Percentiles rank a stretch among this genome's conserved stretches.
Evolutionary conservation across 2,888 invertebrate species (phyloP).

Genomic region (Ischnura elegans): DNA sequence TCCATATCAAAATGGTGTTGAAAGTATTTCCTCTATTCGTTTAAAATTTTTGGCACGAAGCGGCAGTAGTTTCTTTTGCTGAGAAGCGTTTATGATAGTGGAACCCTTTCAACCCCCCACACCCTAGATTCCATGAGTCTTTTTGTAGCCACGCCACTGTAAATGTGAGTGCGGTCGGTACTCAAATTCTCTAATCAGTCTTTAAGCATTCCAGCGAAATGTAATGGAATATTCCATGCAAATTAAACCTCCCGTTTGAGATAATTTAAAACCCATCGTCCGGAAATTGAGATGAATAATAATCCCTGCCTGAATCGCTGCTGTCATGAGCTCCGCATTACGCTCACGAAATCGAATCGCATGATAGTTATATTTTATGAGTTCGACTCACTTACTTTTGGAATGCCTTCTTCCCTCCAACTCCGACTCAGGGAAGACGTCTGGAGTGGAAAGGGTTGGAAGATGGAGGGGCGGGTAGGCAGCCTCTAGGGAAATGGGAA

Average conservation of each 20-base stretch:
- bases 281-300: not conserved
- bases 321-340: not conserved
- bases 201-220: not conserved
- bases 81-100: too few species aligned
- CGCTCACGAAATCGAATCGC: not conserved
- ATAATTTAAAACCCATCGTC: not conserved
- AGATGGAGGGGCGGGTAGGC: too few species aligned
- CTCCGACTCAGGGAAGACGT: not conserved
- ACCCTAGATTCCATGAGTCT: too few species aligned
- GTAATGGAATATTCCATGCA: not conserved
- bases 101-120: too few species aligned
- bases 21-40: too few species aligned
- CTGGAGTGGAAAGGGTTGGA: not conserved
- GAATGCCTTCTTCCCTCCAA: not conserved
- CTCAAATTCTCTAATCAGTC: too few species aligned
- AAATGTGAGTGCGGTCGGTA: too few species aligned
- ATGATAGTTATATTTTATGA: slow-evolving; percentile 11
- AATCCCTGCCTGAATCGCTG: not conserved
- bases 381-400: slow-evolving; percentile 11
- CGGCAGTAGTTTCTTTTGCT: too few species aligned
- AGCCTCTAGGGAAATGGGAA: slow-evolving; percentile 15
- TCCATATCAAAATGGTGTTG: too few species aligned
- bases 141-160: too few species aligned
- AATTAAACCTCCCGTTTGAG: not conserved
- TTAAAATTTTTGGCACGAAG: too few species aligned